phyloP scores from a whole-genome alignment of 2,888 invertebrate species.

The Exocentrus adspersus region DNA sequence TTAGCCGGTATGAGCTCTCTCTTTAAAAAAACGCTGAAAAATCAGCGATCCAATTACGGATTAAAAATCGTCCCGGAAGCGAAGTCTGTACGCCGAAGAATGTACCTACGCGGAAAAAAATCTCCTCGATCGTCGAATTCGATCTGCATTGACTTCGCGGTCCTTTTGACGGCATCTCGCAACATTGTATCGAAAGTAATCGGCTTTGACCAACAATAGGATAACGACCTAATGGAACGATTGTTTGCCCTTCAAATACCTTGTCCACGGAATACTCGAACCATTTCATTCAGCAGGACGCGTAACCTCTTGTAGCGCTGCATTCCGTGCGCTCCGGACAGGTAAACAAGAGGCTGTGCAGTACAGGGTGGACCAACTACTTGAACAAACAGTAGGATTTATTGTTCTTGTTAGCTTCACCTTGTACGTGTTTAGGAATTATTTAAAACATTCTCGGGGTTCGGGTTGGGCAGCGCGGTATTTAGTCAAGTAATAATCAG shows the following conservation, averaged over 20 bases:
- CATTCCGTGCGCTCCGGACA: constrained; percentile 32
- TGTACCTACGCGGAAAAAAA: constrained; percentile 41
- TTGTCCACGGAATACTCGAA: constrained; percentile 26
- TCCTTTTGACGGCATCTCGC: constrained; percentile 11
- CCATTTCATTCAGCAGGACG: constrained; percentile 34
- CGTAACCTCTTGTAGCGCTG: constrained; percentile 27
- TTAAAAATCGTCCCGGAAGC: constrained; percentile 55
- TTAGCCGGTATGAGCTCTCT: neutral
- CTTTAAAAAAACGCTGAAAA: constrained; percentile 30
- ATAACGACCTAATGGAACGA: constrained; percentile 29
- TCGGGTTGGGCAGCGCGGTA: constrained; percentile 40
- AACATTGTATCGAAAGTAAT: neutral
- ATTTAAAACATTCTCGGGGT: constrained; percentile 45
- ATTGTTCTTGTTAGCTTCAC: neutral
- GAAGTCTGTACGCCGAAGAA: constrained; percentile 51
- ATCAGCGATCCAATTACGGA: constrained; percentile 51
- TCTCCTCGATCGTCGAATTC: constrained; percentile 3
- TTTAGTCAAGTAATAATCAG: constrained; percentile 54
- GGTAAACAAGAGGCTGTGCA: constrained; percentile 24
- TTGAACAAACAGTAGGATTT: no score
- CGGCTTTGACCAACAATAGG: constrained; percentile 27
- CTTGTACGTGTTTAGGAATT: constrained; percentile 35
- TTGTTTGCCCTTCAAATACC: constrained; percentile 34
- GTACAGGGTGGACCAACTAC: constrained; percentile 1
- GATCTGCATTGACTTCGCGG: constrained; percentile 23